These are phyloP conservation scores for Microchrysa polita DNA, from an alignment of 2,888 invertebrate genomes.

Conservation along the genomic window DNA sequence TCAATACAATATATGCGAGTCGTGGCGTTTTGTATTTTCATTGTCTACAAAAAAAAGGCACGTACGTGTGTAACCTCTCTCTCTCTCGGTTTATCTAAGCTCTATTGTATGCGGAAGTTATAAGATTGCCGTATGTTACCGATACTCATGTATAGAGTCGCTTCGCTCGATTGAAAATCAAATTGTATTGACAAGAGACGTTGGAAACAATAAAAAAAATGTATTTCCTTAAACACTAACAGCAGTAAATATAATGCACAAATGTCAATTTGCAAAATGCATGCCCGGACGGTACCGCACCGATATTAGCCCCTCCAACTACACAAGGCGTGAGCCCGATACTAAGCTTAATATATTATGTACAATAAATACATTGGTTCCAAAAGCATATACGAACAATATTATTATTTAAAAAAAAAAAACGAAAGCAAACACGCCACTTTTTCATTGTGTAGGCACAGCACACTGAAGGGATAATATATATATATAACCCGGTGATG, in stretches of 20 bases:
- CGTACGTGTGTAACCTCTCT: conserved; percentile 43
- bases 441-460: too few species aligned
- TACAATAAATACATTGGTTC: conserved; percentile 42
- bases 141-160: neutral
- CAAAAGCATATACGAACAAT: conserved; percentile 40
- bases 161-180: conserved; percentile 22
- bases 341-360: neutral
- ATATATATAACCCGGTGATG: too few species aligned
- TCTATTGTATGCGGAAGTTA: too few species aligned
- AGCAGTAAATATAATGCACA: conserved; percentile 38
- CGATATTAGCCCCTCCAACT: neutral
- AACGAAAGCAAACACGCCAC: neutral
- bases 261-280: conserved; percentile 5
- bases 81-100: neutral
- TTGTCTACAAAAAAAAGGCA: conserved; percentile 33
- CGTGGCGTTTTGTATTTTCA: conserved; percentile 29
- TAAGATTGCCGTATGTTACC: too few species aligned
- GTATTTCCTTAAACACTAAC: conserved; percentile 32
- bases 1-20: conserved; percentile 45
- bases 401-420: neutral
- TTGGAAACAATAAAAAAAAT: neutral
- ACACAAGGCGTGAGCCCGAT: too few species aligned
- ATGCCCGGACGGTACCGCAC: neutral
- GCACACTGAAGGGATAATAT: too few species aligned
- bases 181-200: conserved; percentile 35